A percentile compares a stretch with the other conserved stretches of the same genome.
Evolutionary conservation across 1,140 invertebrate genomes (phyloP).

Genomic region (Zelostemma sp.): DNA sequence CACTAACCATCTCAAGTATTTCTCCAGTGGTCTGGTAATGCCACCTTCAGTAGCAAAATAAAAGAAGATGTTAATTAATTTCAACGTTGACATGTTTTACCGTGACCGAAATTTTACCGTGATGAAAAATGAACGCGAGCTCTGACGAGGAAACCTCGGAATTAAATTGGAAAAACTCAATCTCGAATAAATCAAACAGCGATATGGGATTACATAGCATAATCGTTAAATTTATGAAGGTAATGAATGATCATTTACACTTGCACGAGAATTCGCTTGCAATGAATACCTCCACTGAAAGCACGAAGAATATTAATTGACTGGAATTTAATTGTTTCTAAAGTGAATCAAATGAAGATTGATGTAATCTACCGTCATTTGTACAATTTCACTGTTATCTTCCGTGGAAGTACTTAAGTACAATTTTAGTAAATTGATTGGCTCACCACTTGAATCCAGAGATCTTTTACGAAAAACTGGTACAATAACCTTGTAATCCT

Average conservation of each 20-base stretch:
- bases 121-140: too few species aligned
- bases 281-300: not conserved
- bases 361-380: constrained; percentile 8
- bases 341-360: constrained; percentile 9
- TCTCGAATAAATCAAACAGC: too few species aligned
- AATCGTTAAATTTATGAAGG: not conserved
- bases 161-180: not conserved
- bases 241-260: too few species aligned
- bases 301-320: not conserved
- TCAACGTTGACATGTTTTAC: too few species aligned
- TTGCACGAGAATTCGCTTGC: too few species aligned
- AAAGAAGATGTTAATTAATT: too few species aligned
- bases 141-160: not conserved
- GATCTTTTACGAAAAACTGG: constrained; percentile 27
- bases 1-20: too few species aligned
- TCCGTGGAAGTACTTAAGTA: constrained; percentile 14
- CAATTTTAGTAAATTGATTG: constrained; percentile 24
- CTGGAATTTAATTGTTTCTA: constrained; percentile 3
- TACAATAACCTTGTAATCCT: constrained; percentile 38
- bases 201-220: too few species aligned
- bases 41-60: too few species aligned
- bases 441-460: constrained; percentile 23
- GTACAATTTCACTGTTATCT: constrained; percentile 5
- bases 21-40: too few species aligned
- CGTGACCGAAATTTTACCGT: too few species aligned